Base-by-base conservation (phyloP, 2,888 invertebrate genomes). In the Gymnoscelis rufifasciata region DNA sequence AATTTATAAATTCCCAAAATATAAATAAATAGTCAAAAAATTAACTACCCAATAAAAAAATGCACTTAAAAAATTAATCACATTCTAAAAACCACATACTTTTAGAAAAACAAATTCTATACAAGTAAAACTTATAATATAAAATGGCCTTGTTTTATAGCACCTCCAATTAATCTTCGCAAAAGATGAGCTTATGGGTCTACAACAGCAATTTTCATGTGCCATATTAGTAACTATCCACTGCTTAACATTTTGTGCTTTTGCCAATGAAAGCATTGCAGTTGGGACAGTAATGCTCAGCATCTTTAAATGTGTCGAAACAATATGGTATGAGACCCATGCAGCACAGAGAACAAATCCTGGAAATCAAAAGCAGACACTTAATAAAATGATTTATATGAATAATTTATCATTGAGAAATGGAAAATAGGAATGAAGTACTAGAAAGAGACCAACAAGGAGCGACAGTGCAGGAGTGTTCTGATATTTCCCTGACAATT, bases 271-370 rank as follows among this genome's bases (percentile, higher is more conserved):
- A 88, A 51, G 80, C 76, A 64, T 84, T 88, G 71, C 88, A 88
- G 60, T 86, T 84, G 36, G 88, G 88, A 51, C 88, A 87, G 54
- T 88, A 88, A 60, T 88, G 88, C 54, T 87, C 88, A 7, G 87
- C 87, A 73, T 88, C 87, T 59, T 87, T 88, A 64, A 87, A 88
- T 52, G 86, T 78, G 54, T 88, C 88, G 41, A 87, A 87, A 72
- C 88, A 87, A 66, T 88, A 88, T 27, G 88, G 87, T 48, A 88
- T 68, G 47, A 88, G 71, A 12, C 88, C 88, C 39, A 88, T 68
- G 62, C 88, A 88, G 76, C 88, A 88, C 38, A 88, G 64, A 15
- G 88, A 87, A 59, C 87, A 88, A 15, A 86, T 77, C 87, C 88
- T 88, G 78, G 15, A 56, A 31, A 60, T n/a, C 44, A 28, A 46